Conservation (phyloP, 1,140 invertebrate genomes). For the Lucilia sericata region DNA sequence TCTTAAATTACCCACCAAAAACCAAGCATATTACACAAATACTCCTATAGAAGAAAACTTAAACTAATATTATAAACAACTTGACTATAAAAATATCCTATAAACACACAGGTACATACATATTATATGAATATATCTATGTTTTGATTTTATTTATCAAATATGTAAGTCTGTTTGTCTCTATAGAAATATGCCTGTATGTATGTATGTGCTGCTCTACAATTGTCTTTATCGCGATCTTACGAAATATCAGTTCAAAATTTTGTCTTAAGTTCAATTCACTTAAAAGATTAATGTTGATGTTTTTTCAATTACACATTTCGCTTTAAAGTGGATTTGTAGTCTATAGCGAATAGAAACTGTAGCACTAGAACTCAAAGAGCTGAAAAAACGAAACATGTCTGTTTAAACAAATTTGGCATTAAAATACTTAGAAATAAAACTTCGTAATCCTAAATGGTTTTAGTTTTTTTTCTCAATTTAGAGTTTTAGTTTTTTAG, state of each 20-base stretch:
- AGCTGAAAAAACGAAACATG: not conserved
- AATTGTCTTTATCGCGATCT: slow-evolving; percentile 46
- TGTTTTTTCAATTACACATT: slow-evolving; percentile 66
- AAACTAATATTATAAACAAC: not conserved
- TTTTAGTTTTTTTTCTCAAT: not conserved
- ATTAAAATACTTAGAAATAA: not conserved
- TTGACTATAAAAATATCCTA: not conserved
- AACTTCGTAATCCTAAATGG: slow-evolving; percentile 28
- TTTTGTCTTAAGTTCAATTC: slow-evolving; percentile 25
- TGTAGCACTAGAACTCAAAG: not conserved
- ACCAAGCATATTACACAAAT: not conserved
- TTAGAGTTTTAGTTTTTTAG: not conserved
- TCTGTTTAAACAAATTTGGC: slow-evolving; percentile 6
- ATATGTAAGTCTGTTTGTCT: not conserved
- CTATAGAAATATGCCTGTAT: not conserved
- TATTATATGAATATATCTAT: too few relatives aligned
- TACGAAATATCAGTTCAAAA: slow-evolving; percentile 54
- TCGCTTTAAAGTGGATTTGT: not conserved
- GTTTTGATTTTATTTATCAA: too few relatives aligned
- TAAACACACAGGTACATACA: too few relatives aligned
- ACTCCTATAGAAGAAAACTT: not conserved
- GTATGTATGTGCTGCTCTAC: slow-evolving; percentile 13
- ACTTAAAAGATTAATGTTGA: slow-evolving; percentile 65
- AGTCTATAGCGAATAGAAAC: not conserved
- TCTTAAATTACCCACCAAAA: slow-evolving; percentile 27